These are phyloP conservation scores for Sprattus sprattus DNA, from an alignment of 2,113 vertebrate genomes.

Conservation along the genomic window DNA sequence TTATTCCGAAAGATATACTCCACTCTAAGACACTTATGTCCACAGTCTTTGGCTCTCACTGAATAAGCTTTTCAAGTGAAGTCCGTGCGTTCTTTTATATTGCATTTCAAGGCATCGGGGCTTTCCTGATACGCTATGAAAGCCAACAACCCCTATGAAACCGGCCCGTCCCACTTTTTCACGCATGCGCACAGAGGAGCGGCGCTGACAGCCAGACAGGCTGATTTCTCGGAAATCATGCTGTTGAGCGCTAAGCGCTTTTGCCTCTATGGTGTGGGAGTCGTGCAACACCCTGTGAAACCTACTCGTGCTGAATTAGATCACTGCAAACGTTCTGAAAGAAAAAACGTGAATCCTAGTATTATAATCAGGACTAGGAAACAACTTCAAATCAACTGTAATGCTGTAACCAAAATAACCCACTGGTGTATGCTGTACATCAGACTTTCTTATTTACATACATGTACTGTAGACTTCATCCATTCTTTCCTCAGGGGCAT, in stretches of 20 bases:
- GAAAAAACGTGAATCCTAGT: neutral
- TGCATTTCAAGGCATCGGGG: constrained; percentile 21
- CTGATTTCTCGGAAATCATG: constrained; percentile 65
- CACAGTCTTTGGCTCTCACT: neutral
- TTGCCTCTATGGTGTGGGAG: constrained; percentile 23
- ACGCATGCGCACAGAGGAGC: constrained; percentile 40
- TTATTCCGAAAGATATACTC: neutral
- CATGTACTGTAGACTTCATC: too few species aligned
- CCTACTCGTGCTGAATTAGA: neutral
- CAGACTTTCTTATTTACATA: too few species aligned
- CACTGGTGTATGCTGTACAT: neutral
- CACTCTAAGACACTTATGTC: neutral
- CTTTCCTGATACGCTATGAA: constrained; percentile 37
- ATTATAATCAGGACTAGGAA: neutral
- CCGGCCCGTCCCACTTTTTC: neutral
- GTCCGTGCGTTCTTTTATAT: too few species aligned
- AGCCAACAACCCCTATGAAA: neutral
- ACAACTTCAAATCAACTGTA: neutral
- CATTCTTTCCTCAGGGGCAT: too few species aligned
- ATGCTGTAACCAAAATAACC: neutral
- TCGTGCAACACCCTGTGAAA: neutral
- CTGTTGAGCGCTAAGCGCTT: constrained; percentile 34
- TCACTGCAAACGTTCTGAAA: neutral
- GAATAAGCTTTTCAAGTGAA: too few species aligned
- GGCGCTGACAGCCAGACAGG: neutral